Conservation (phyloP, 2,888 invertebrate genomes). For the Cheilosia scutellata region DNA sequence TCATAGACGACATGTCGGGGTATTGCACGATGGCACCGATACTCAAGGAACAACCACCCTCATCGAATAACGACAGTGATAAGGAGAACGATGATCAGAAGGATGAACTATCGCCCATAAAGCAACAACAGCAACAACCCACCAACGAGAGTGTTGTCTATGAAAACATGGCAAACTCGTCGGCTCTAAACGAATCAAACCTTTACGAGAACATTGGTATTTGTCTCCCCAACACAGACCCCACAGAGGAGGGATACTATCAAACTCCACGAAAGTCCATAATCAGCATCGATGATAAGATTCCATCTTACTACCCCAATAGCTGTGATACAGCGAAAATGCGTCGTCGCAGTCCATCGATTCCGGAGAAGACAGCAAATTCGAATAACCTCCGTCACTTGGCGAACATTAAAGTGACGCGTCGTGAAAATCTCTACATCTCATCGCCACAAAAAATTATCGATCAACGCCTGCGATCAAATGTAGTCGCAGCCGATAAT, state of each 20-base stretch:
- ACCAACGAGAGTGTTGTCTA: conserved; percentile 80
- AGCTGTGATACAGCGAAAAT: conserved; percentile 81
- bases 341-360: conserved; percentile 78
- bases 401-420: conserved; percentile 79
- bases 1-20: conserved; percentile 82
- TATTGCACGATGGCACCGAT: conserved; percentile 84
- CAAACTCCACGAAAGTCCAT: conserved; percentile 82
- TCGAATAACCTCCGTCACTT: conserved; percentile 79
- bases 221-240: conserved; percentile 30
- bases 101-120: conserved; percentile 9
- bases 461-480: conserved; percentile 80
- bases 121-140: conserved; percentile 29
- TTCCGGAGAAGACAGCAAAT: conserved; percentile 68
- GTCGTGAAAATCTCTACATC: conserved; percentile 83
- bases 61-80: conserved; percentile 72
- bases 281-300: conserved; percentile 83
- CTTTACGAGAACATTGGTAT: conserved; percentile 82
- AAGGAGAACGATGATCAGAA: conserved; percentile 69
- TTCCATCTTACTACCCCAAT: conserved; percentile 84
- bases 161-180: conserved; percentile 79
- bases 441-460: conserved; percentile 82
- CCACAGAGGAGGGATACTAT: conserved; percentile 80
- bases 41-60: conserved; percentile 77
- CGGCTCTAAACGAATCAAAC: conserved; percentile 72
- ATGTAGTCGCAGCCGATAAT: conserved; percentile 29